Base-by-base conservation (phyloP, 1,140 invertebrate genomes). In the Theocolax elegans region DNA sequence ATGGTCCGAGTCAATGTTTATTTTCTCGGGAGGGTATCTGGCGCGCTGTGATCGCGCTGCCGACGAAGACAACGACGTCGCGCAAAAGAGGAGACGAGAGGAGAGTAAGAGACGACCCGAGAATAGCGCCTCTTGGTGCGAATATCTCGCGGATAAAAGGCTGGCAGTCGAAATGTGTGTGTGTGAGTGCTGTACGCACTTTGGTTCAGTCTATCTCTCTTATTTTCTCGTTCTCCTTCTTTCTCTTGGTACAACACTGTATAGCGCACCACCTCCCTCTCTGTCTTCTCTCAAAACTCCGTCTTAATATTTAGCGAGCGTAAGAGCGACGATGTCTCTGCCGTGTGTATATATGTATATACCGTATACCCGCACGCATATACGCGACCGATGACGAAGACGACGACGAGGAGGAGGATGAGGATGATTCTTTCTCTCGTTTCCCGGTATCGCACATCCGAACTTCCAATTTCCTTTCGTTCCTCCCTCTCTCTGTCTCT, bases 121-220 rank as follows among this genome's bases (percentile, higher is more conserved):
- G 27, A 67, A 46, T 54, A 66, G 21, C 23, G 35, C 27, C 25
- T 67, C 31, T 65, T 54, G 49, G 49, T 42, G 35, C 23, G 38
- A 46, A 27, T n/a, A n/a, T 63, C 19, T 64, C 27, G 46, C 31
- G 15, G 25, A n/a, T n/a, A 67, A 67, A 67, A 46, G n/a, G n/a
- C 40, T 67, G 35, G 63, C 51, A 67, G 29, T 67, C 53, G 21
- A 67, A 67, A 56, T 25, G 64, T n/a, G n/a, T n/a, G n/a, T n/a
- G n/a, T n/a, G n/a, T n/a, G n/a, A n/a, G n/a, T 67, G 53, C 53
- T 67, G 15, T 58, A 67, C 35, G 40, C 64, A 67, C 64, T 67
- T 66, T 40, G 51, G 25, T 56, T 66, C 64, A 66, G 64, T 66
- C 42, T 63, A 35, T 44, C 40, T 42, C 38, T 42, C 56, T 40